phyloP scores from a whole-genome alignment of 2,797 vertebrate species.

The Catamblyrhynchus diadema region DNA sequence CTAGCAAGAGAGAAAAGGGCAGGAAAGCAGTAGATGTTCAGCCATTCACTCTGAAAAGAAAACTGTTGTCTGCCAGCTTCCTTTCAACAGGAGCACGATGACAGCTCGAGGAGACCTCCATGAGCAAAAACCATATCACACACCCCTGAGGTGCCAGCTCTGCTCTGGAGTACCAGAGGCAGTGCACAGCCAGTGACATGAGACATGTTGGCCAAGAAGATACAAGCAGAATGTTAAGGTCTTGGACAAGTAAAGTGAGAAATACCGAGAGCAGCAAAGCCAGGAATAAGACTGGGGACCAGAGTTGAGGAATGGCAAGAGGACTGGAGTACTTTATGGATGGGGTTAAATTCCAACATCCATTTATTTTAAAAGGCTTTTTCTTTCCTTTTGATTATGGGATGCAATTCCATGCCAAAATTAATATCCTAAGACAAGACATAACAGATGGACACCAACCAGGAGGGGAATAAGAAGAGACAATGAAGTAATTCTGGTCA shows the following conservation, averaged over 20 bases:
- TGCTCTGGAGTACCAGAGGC: background rate
- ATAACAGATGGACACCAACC: background rate
- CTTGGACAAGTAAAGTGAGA: background rate
- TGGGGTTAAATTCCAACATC: background rate
- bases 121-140: background rate
- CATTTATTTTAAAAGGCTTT: background rate
- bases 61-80: background rate
- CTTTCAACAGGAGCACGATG: background rate
- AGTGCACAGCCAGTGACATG: background rate
- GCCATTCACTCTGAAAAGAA: background rate
- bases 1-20: background rate
- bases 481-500: slow-evolving; percentile 1
- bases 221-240: background rate
- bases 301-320: background rate
- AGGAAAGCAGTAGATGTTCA: background rate
- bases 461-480: slow-evolving; percentile 3
- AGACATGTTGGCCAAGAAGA: background rate
- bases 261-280: background rate
- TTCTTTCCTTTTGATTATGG: background rate
- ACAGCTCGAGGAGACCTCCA: background rate
- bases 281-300: background rate
- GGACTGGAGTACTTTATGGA: background rate
- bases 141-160: background rate
- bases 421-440: slow-evolving; percentile 6
- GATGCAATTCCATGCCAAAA: slow-evolving; percentile 11